Conservation (phyloP, 1,140 invertebrate species). For the Ptiloglossa arizonensis region DNA sequence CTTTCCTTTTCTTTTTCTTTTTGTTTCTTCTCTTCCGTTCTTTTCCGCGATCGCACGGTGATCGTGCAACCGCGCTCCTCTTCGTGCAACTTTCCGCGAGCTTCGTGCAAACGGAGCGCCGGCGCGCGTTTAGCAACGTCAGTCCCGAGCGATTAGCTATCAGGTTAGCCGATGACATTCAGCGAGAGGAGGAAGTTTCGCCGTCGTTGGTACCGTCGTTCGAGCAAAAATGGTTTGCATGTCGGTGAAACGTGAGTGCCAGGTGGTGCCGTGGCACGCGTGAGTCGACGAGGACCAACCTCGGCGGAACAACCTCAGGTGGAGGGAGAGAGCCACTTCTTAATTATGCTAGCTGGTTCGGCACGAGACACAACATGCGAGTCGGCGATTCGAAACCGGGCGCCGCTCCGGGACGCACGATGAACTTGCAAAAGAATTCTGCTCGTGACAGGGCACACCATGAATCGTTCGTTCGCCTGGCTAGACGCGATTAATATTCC, state of each 20-base stretch:
- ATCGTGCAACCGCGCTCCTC: not conserved
- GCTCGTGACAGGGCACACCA: conserved; percentile 8
- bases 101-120: not conserved
- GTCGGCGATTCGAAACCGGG: conserved; percentile 40
- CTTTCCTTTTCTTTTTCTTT: too few species aligned
- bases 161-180: not conserved
- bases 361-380: conserved; percentile 57
- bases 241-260: conserved; percentile 56
- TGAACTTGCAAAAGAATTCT: conserved; percentile 56
- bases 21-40: too few species aligned
- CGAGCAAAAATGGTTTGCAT: conserved; percentile 45
- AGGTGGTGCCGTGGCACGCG: conserved; percentile 58
- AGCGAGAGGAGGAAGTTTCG: not conserved
- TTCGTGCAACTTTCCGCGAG: not conserved
- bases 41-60: not conserved
- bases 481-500: conserved; percentile 14
- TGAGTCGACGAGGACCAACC: conserved; percentile 47
- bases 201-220: conserved; percentile 8
- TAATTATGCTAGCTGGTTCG: conserved; percentile 59
- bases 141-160: not conserved
- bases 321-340: conserved; percentile 48
- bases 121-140: conserved; percentile 1
- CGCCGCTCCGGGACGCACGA: conserved; percentile 1
- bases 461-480: conserved; percentile 7
- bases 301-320: too few species aligned